Percentiles rank a stretch among this genome's conserved stretches.
Evolutionary conservation across 2,113 vertebrate genomes (phyloP).

Genomic region (Neogobius melanostomus): DNA sequence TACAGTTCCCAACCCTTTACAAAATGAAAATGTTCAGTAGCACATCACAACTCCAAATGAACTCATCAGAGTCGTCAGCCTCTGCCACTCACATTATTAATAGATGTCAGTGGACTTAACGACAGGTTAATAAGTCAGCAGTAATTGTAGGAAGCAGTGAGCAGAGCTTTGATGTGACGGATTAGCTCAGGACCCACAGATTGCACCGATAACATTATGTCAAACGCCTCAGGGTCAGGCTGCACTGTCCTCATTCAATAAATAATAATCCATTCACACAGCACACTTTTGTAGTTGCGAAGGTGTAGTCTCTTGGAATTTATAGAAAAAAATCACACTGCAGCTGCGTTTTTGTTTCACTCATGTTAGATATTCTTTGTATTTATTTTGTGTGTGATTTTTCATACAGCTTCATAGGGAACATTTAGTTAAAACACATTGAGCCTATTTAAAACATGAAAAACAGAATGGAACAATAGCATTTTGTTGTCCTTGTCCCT

Average conservation of each 20-base stretch:
- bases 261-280: background rate
- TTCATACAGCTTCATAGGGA: too few species aligned
- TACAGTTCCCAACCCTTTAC: too few species aligned
- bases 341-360: too few species aligned
- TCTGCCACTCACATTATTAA: constrained; percentile 66
- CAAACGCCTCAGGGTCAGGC: constrained; percentile 30
- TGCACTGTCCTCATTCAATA: constrained; percentile 46
- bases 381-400: too few species aligned
- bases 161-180: constrained; percentile 68
- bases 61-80: constrained; percentile 66
- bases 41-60: constrained; percentile 51
- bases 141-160: constrained; percentile 71
- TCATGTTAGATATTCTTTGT: too few species aligned
- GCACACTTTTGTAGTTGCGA: too few species aligned
- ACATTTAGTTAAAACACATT: too few species aligned
- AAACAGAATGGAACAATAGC: too few species aligned
- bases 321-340: too few species aligned
- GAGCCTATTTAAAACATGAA: too few species aligned
- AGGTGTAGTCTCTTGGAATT: too few species aligned
- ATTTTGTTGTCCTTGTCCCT: too few species aligned
- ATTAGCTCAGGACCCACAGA: constrained; percentile 50
- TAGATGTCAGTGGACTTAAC: constrained; percentile 69
- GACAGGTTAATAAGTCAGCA: constrained; percentile 64
- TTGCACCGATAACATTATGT: constrained; percentile 53
- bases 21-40: constrained; percentile 74